Percentiles rank a stretch among this genome's conserved stretches.
Evolutionary conservation across 2,797 vertebrate genomes (phyloP).

Genomic region (Ibycter americanus): DNA sequence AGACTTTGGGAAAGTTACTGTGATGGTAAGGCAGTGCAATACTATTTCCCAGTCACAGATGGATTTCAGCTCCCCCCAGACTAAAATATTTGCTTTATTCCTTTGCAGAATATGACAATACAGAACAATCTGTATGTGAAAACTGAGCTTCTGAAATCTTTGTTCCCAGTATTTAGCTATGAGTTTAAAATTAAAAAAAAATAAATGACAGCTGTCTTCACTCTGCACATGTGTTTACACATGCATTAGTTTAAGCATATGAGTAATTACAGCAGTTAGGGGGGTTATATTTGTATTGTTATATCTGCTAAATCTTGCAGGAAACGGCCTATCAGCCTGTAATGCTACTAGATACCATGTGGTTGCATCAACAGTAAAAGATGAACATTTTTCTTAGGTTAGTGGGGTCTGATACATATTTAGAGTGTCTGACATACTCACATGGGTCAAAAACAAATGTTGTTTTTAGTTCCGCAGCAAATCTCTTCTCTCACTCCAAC

Average conservation of each 20-base stretch:
- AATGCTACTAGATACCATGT: neutral
- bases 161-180: slow-evolving; percentile 9
- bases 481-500: neutral
- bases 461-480: neutral
- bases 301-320: neutral
- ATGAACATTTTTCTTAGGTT: neutral
- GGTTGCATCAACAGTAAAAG: neutral
- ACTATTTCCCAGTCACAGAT: slow-evolving; percentile 16
- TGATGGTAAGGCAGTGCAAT: neutral
- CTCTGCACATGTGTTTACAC: neutral
- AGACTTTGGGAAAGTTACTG: neutral
- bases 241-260: neutral
- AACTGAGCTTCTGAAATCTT: slow-evolving; percentile 1
- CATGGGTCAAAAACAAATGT: neutral
- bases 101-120: slow-evolving; percentile 36
- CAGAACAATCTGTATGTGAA: slow-evolving; percentile 19
- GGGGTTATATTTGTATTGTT: neutral
- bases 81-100: slow-evolving; percentile 50
- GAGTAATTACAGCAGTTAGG: neutral
- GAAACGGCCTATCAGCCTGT: neutral
- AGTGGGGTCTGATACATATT: neutral
- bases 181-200: slow-evolving; percentile 6
- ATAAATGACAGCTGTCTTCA: slow-evolving; percentile 14
- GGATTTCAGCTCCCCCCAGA: neutral
- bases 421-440: neutral